Conservation (phyloP, 2,888 invertebrate species). For the Ernsta delagoae region DNA sequence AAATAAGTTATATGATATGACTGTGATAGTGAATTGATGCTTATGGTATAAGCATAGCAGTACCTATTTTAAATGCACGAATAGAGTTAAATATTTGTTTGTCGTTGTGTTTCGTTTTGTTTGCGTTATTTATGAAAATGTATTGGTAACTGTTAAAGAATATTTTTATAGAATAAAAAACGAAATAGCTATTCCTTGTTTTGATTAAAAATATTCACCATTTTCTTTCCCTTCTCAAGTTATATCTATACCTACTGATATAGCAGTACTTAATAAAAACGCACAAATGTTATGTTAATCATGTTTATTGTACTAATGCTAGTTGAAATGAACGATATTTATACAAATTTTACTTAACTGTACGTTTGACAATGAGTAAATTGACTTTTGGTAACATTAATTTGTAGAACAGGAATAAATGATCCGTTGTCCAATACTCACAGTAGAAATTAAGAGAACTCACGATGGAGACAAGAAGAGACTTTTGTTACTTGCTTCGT, state of each 20-base stretch:
- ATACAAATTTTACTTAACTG: constrained; percentile 59
- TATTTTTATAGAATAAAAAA: constrained; percentile 55
- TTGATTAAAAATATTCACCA: constrained; percentile 3
- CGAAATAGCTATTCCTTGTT: constrained; percentile 47
- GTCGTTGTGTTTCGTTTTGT: constrained; percentile 46
- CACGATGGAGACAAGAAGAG: no score
- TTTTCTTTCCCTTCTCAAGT: no score
- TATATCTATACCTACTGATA: no score
- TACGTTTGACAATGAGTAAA: constrained; percentile 57
- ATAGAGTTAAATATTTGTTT: constrained; percentile 42
- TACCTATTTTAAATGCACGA: neutral
- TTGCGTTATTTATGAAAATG: constrained; percentile 54
- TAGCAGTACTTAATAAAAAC: constrained; percentile 31
- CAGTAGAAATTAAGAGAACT: constrained; percentile 14
- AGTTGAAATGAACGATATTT: constrained; percentile 72
- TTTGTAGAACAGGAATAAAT: constrained; percentile 9
- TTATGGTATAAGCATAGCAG: constrained; percentile 65
- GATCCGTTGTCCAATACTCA: constrained; percentile 25
- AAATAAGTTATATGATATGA: constrained; percentile 47
- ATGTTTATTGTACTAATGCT: constrained; percentile 77
- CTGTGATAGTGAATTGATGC: constrained; percentile 80
- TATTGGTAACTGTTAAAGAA: constrained; percentile 49
- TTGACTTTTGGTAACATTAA: constrained; percentile 76
- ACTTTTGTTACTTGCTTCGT: no score
- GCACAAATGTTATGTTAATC: constrained; percentile 64